phyloP scores from a whole-genome alignment of 2,888 invertebrate species.

The Ecliptopera silaceata region DNA sequence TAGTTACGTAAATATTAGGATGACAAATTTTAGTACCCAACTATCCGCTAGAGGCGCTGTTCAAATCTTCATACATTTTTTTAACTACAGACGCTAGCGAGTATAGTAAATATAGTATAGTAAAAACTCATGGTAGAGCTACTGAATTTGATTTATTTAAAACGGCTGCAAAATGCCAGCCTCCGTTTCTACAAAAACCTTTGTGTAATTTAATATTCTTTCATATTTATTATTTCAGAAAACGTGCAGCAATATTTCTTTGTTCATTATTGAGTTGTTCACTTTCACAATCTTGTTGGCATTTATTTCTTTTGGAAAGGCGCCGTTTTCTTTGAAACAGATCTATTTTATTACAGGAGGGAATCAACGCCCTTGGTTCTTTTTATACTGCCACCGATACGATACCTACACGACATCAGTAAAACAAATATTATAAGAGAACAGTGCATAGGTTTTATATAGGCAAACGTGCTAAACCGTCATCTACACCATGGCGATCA shows the following conservation, averaged over 20 bases:
- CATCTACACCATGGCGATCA: too few species aligned
- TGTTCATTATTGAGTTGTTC: slow-evolving; percentile 6
- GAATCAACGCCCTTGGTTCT: background rate
- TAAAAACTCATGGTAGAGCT: too few species aligned
- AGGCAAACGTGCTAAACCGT: too few species aligned
- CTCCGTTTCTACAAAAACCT: background rate
- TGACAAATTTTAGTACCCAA: too few species aligned
- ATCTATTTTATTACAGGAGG: background rate
- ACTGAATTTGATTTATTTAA: background rate
- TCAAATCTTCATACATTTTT: too few species aligned
- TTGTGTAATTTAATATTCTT: background rate
- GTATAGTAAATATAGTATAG: too few species aligned
- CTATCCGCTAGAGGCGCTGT: too few species aligned
- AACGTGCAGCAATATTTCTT: slow-evolving; percentile 5
- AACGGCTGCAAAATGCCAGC: background rate
- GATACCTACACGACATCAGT: background rate
- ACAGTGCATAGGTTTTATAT: too few species aligned
- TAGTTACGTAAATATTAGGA: too few species aligned
- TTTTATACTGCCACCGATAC: background rate
- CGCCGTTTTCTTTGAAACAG: background rate
- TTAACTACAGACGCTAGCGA: too few species aligned
- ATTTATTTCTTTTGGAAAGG: background rate
- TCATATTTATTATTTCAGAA: slow-evolving; percentile 1
- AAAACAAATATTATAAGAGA: background rate
- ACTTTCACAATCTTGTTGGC: background rate